These are phyloP conservation scores for Syritta pipiens DNA, from an alignment of 2,888 invertebrate species.

Conservation along the genomic window DNA sequence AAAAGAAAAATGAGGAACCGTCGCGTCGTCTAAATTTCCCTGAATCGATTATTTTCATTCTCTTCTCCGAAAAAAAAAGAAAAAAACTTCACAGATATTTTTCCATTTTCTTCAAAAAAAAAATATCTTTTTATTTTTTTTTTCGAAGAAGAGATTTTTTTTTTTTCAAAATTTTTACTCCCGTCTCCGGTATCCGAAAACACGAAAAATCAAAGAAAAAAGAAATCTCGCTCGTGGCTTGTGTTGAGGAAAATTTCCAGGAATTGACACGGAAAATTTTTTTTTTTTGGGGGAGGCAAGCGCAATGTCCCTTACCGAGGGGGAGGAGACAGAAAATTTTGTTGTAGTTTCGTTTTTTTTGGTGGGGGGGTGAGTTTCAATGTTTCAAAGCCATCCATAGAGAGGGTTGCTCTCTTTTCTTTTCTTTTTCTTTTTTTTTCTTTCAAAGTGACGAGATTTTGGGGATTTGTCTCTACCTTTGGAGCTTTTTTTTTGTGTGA, in stretches of 20 bases:
- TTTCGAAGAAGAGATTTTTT: neutral
- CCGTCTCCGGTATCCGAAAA: constrained; percentile 61
- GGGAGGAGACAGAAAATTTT: constrained; percentile 1
- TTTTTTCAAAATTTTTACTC: constrained; percentile 35
- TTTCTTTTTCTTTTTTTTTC: neutral
- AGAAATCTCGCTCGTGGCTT: constrained; percentile 30
- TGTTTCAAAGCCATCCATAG: neutral
- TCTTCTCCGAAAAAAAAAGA: too few relatives aligned
- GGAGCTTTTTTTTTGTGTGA: constrained; percentile 2
- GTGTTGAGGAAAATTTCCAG: constrained; percentile 43
- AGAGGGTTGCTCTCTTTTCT: neutral
- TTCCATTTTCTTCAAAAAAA: too few relatives aligned
- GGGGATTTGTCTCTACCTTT: constrained; percentile 26
- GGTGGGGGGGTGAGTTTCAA: neutral
- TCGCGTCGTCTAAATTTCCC: too few relatives aligned
- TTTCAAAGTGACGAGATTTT: constrained; percentile 4
- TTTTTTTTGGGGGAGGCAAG: constrained; percentile 25
- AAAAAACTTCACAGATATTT: too few relatives aligned
- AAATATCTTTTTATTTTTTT: neutral
- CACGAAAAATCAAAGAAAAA: constrained; percentile 64
- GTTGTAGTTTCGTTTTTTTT: neutral
- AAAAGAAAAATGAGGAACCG: too few relatives aligned
- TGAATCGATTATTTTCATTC: too few relatives aligned
- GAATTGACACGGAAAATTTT: constrained; percentile 36
- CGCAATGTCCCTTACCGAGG: constrained; percentile 18